These are phyloP conservation scores for Zophobas morio DNA, from an alignment of 1,140 invertebrate species.

Conservation along the genomic window DNA sequence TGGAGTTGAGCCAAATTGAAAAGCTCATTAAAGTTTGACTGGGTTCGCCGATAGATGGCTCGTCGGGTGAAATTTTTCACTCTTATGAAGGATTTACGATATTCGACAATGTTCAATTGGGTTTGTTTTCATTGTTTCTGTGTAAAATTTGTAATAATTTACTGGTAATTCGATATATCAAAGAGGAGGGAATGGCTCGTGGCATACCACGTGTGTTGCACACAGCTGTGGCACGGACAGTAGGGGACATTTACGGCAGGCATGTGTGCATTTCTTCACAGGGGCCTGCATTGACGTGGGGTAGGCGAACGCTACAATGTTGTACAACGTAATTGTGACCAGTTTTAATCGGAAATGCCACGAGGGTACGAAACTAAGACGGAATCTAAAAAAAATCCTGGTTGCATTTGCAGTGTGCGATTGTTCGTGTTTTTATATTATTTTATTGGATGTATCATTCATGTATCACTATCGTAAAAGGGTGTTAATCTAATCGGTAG, in stretches of 20 bases:
- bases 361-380: too few species aligned
- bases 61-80: conserved; percentile 17
- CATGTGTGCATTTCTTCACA: conserved; percentile 52
- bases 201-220: conserved; percentile 54
- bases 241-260: conserved; percentile 55
- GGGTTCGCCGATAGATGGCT: conserved; percentile 6
- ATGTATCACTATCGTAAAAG: background rate
- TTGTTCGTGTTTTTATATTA: too few species aligned
- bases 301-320: background rate
- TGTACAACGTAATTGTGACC: background rate
- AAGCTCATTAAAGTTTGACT: background rate
- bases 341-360: too few species aligned
- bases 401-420: too few species aligned
- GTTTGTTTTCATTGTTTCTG: background rate
- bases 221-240: conserved; percentile 57
- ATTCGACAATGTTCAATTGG: too few species aligned
- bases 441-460: background rate
- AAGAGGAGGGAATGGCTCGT: conserved; percentile 47
- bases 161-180: conserved; percentile 36
- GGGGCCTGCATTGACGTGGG: conserved; percentile 23
- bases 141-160: conserved; percentile 35
- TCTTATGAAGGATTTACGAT: background rate
- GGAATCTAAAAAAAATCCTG: too few species aligned
- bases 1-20: conserved; percentile 18
- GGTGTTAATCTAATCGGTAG: conserved; percentile 17